Percentiles rank a stretch among this genome's conserved stretches.
These are phyloP conservation scores for Xyrauchen texanus DNA, from an alignment of 2,113 vertebrate species.

Conservation along the genomic window DNA sequence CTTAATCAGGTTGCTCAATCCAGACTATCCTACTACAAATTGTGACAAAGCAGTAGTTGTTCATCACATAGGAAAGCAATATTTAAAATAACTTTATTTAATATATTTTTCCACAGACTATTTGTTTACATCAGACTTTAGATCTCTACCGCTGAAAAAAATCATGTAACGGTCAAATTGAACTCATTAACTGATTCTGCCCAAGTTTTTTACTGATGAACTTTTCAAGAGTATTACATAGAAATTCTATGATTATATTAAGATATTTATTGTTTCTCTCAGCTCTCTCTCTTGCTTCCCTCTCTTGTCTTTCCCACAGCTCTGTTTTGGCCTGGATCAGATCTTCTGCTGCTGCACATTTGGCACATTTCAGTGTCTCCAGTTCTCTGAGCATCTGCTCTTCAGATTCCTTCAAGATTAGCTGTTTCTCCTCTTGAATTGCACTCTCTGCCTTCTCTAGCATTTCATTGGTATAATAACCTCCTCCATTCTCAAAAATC, in stretches of 20 bases:
- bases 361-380: neutral
- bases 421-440: slow-evolving; percentile 25
- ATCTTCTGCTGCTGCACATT: neutral
- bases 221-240: neutral
- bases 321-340: neutral
- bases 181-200: too few species aligned
- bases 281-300: neutral
- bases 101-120: too few species aligned
- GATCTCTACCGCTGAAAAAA: too few species aligned
- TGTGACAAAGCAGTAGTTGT: too few species aligned
- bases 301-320: neutral
- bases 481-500: neutral
- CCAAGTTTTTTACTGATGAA: neutral
- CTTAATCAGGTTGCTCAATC: too few species aligned
- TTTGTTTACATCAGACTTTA: too few species aligned
- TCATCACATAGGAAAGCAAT: too few species aligned
- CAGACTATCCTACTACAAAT: too few species aligned
- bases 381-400: neutral
- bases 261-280: neutral
- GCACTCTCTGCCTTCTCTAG: slow-evolving; percentile 26
- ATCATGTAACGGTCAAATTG: too few species aligned
- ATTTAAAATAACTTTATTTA: too few species aligned
- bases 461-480: slow-evolving; percentile 3
- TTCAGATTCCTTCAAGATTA: slow-evolving; percentile 24
- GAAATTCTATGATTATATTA: neutral